Percentiles rank a stretch among this genome's conserved stretches.
phyloP scores from a whole-genome alignment of 2,797 vertebrate species.

The Valencia hispanica region DNA sequence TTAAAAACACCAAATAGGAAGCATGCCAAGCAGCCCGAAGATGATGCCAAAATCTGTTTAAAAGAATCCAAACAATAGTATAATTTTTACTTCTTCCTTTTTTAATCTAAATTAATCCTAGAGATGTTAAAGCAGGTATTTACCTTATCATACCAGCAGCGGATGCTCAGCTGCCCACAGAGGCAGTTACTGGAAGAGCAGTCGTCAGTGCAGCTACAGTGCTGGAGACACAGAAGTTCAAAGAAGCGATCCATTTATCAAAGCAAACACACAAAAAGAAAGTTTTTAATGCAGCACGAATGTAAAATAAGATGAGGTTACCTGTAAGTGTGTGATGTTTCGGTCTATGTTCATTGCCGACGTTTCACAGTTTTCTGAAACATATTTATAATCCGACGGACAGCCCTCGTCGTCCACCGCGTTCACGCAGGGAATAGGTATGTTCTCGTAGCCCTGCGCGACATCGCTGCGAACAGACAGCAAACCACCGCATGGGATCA shows the following conservation, averaged over 20 bases:
- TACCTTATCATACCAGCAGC: constrained; percentile 98
- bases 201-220: constrained; percentile 90
- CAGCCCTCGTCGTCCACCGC: constrained; percentile 90
- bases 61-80: not conserved
- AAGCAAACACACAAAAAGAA: not conserved
- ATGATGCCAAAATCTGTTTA: not conserved
- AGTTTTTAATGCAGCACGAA: not conserved
- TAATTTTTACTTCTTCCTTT: not conserved
- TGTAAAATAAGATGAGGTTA: constrained; percentile 12
- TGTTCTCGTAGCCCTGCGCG: constrained; percentile 91
- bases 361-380: constrained; percentile 94
- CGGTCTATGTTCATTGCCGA: constrained; percentile 96
- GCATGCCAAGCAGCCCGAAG: not conserved
- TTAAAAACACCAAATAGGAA: not conserved
- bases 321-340: constrained; percentile 94
- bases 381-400: constrained; percentile 93
- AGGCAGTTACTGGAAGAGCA: constrained; percentile 94
- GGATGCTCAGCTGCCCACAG: constrained; percentile 95
- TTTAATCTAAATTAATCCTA: not conserved
- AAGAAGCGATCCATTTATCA: not conserved
- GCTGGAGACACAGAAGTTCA: constrained; percentile 69
- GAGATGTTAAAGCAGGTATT: not conserved
- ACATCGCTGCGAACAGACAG: constrained; percentile 82
- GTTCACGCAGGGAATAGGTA: constrained; percentile 93
- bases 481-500: not conserved